These are phyloP conservation scores for Zeuzera pyrina DNA, from an alignment of 2,888 invertebrate species.

Conservation along the genomic window DNA sequence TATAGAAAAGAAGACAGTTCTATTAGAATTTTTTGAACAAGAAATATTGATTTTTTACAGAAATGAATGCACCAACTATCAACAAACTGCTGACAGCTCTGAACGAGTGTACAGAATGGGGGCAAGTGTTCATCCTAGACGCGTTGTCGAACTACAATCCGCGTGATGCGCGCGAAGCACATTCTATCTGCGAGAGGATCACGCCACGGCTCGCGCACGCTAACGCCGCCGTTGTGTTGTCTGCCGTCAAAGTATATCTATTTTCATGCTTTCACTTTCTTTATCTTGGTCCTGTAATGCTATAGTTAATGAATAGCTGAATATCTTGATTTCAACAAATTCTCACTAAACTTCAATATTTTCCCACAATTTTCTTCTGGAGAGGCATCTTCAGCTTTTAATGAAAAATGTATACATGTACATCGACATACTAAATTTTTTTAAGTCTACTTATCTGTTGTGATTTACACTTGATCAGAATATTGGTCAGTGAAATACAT, in stretches of 20 bases:
- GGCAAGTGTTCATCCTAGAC: slow-evolving; percentile 98
- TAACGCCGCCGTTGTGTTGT: slow-evolving; percentile 98
- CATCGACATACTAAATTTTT: no score
- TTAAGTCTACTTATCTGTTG: no score
- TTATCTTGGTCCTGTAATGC: no score
- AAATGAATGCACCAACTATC: slow-evolving; percentile 97
- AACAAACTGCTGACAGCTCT: slow-evolving; percentile 98
- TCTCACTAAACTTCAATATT: no score
- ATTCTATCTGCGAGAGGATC: slow-evolving; percentile 98
- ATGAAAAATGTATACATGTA: no score
- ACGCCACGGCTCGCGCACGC: slow-evolving; percentile 98
- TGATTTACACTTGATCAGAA: no score
- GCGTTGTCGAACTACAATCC: slow-evolving; percentile 97
- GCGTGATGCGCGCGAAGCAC: slow-evolving; percentile 97
- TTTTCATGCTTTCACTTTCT: no score
- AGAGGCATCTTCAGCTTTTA: no score
- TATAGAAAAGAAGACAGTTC: background rate
- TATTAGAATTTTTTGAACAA: background rate
- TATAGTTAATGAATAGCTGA: no score
- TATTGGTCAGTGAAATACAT: no score
- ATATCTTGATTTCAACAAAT: no score
- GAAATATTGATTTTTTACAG: slow-evolving; percentile 37
- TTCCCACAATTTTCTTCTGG: no score
- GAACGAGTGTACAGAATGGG: slow-evolving; percentile 99
- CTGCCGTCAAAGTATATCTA: slow-evolving; percentile 97